These are phyloP conservation scores for Festucalex cinctus DNA, from an alignment of 2,113 vertebrate genomes.

Conservation along the genomic window DNA sequence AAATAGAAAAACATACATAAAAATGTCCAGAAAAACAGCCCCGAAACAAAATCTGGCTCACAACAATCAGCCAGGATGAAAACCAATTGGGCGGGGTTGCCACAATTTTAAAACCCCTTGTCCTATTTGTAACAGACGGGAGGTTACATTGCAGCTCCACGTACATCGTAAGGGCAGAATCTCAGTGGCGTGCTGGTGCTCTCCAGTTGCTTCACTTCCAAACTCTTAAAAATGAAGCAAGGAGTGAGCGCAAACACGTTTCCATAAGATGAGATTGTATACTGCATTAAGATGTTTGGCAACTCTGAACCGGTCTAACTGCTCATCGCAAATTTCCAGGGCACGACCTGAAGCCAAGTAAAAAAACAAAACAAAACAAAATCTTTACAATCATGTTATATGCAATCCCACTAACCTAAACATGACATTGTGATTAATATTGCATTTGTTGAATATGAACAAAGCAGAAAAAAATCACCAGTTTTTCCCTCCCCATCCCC, in stretches of 20 bases:
- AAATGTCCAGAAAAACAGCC: conserved; percentile 81
- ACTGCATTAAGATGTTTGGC: conserved; percentile 41
- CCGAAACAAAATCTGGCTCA: conserved; percentile 58
- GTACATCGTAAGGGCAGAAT: conserved; percentile 29
- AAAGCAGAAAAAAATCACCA: too few species aligned
- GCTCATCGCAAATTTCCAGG: conserved; percentile 2
- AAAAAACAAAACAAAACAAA: too few species aligned
- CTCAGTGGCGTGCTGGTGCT: conserved; percentile 27
- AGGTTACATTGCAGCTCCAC: conserved; percentile 55
- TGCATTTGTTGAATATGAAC: too few species aligned
- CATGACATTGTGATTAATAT: too few species aligned
- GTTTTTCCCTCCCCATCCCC: too few species aligned
- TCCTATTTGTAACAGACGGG: conserved; percentile 42
- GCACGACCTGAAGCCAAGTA: too few species aligned
- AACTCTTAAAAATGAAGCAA: background rate
- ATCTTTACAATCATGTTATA: too few species aligned
- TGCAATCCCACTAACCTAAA: too few species aligned
- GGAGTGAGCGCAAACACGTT: conserved; percentile 3
- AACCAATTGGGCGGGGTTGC: conserved; percentile 28
- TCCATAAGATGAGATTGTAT: background rate
- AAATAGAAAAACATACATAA: conserved; percentile 96
- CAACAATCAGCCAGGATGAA: conserved; percentile 53
- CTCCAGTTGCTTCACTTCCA: conserved; percentile 8
- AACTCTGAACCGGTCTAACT: conserved; percentile 40
- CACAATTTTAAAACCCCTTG: conserved; percentile 68